Base-by-base conservation (phyloP, 2,113 vertebrate species). In the Australoheros scitulus region DNA sequence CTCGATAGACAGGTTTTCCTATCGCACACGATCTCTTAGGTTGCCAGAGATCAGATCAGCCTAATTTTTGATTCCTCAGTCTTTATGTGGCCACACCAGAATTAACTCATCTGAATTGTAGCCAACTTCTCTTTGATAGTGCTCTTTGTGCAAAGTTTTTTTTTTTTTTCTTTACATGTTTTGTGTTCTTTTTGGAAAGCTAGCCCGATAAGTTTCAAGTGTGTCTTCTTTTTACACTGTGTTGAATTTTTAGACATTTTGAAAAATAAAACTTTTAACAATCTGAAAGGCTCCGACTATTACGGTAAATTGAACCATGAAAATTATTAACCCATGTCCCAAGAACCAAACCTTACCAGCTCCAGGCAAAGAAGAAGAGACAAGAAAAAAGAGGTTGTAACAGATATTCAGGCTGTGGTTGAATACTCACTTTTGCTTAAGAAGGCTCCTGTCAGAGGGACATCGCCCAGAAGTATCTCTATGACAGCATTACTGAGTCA, bases 1-100 rank as follows among this genome's bases (percentile, higher is more conserved):
- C 98, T 4, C 96, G 98, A 95, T 99, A 98, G 93, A 95, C 50
- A 2, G 41, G 13, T 58, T 59, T 76, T 76, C 1, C 29, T 26
- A 10, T 32, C 32, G 6, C 14, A 68, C 57, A 32, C 14, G 4
- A 43, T 80, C 75, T 78, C 29, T 61, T 63, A 24, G 29, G 72
- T 59, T 68, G 55, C 64, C 22, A 60, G 22, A 59, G 61, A 52
- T n/a, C 70, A 64, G 47, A 81, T 50, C 72, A 43, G 14, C 57
- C 82, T n/a, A 18, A 50, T 47, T 58, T 75, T 43, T 72, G 32
- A 29, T 82, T 56, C 68, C 34, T 50, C 57, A 61, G 55, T 60
- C 18, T 61, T 41, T 2, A 15, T 38, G 68, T 55, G 79, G 61
- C 77, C 68, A 79, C 47, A 22, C 20, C 24, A 77, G 75, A 84